phyloP scores from a whole-genome alignment of 1,140 invertebrate species.

The Frieseomelitta varia region DNA sequence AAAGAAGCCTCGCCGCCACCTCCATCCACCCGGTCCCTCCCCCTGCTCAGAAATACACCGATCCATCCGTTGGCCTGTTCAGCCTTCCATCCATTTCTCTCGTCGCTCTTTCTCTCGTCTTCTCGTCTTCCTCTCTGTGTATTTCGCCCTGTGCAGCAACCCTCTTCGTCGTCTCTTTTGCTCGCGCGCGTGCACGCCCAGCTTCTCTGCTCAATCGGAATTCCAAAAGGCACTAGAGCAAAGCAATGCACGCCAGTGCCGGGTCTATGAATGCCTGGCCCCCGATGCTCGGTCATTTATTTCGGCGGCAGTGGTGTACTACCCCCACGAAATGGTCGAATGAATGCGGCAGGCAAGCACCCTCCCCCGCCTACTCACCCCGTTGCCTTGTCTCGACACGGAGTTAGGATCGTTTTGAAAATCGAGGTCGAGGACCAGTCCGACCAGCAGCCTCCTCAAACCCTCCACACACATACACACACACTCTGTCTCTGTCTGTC shows the following conservation, averaged over 20 bases:
- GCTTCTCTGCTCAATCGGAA: conserved; percentile 64
- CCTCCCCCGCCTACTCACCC: neutral
- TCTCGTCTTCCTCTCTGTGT: conserved; percentile 23
- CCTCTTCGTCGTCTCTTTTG: neutral
- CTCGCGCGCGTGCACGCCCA: neutral
- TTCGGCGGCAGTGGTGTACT: conserved; percentile 58
- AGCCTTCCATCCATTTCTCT: conserved; percentile 43
- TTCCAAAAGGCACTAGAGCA: conserved; percentile 73
- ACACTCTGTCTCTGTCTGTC: neutral
- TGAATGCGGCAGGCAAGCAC: conserved; percentile 46
- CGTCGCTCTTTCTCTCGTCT: conserved; percentile 39
- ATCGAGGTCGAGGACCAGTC: conserved; percentile 62
- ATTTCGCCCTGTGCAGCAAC: neutral
- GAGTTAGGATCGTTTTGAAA: conserved; percentile 60
- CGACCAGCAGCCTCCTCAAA: conserved; percentile 18
- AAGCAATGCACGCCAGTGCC: conserved; percentile 59
- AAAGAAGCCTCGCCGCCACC: conserved; percentile 69
- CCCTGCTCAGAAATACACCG: conserved; percentile 52
- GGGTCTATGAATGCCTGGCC: conserved; percentile 68
- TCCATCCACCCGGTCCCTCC: conserved; percentile 14
- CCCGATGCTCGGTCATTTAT: conserved; percentile 70
- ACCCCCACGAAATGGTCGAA: conserved; percentile 55
- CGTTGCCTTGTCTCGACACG: conserved; percentile 43
- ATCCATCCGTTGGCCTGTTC: conserved; percentile 57
- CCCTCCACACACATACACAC: no score